Evolutionary conservation across 2,113 vertebrate species (phyloP), one percentile per base, ranked within the genome.

Genomic region (Delphinus delphis): DNA sequence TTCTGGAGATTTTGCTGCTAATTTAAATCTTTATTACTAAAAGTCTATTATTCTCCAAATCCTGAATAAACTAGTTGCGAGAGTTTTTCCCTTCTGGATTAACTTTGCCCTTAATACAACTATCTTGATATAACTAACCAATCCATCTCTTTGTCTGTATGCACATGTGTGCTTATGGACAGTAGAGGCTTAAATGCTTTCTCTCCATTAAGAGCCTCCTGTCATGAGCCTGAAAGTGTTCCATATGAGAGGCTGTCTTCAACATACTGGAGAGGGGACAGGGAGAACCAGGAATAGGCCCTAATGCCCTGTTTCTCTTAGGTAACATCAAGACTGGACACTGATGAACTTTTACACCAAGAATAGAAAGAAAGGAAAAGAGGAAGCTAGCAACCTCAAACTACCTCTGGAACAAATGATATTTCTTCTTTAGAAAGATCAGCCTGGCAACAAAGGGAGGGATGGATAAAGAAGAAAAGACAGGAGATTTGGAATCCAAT

Each of bases 21-120:
- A 85, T 74, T 86, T 95, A 95, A 96, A 82, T 87, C 41, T 92
- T 94, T 90, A 81, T 90, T 90, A 68, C 55, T 92, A 94, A 86
- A 58, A 77, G 36, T 53, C 33, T 81, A 90, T 85, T 95, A 67
- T 47, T 86, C 58, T 88, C 82, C 65, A 93, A 81, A 67, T 84
- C 62, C 8, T 26, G 17, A 85, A 23, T 85, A 91, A 93, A 70
- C 60, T 68, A 58, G 95, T 95, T 71, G 23, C 58, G 63, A 73
- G 36, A 74, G 25, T 92, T 90, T 84, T 58, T 68, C 44, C 31
- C 36, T 80, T 90, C 13, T 70, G 68, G 63, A 26, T 93, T 95
- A 93, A 89, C 17, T 92, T 44, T 86, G 68, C 31, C 68, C 58
- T 80, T 71, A 21, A 76, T 93, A 79, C 58, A 71, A 93, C 26